Conservation (phyloP, 2,113 vertebrate species). For the Eulemur rufifrons region DNA sequence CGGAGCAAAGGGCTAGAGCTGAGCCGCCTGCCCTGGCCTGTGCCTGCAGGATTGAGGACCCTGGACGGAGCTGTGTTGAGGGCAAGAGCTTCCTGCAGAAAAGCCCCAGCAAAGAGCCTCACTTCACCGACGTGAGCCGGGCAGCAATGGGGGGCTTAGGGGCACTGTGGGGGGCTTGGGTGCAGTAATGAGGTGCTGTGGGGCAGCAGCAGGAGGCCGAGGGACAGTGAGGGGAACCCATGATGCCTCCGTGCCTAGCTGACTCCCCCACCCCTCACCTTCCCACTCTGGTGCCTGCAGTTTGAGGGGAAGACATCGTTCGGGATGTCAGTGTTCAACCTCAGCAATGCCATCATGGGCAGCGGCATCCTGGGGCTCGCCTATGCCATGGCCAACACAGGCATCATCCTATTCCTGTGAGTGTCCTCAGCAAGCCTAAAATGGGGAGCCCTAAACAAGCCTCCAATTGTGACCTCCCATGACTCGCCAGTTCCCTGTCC, state of each 20-base stretch:
- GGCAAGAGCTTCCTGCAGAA: slow-evolving; percentile 92
- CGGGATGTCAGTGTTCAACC: slow-evolving; percentile 98
- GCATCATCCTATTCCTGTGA: slow-evolving; percentile 97
- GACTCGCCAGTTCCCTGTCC: background rate
- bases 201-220: fast-evolving
- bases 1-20: background rate
- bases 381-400: slow-evolving; percentile 98
- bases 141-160: background rate
- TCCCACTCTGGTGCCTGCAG: slow-evolving; percentile 76
- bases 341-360: slow-evolving; percentile 99
- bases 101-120: slow-evolving; percentile 87
- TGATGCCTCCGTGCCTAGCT: background rate
- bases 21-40: background rate
- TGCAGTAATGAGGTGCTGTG: background rate
- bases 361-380: slow-evolving; percentile 97
- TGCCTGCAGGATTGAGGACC: slow-evolving; percentile 88
- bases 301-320: slow-evolving; percentile 99
- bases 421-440: slow-evolving; percentile 73
- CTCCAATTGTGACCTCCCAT: background rate
- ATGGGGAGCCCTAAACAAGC: background rate
- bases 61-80: slow-evolving; percentile 83
- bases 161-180: background rate
- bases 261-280: background rate
- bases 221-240: background rate
- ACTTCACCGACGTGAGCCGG: slow-evolving; percentile 93